Percentiles rank a stretch among this genome's conserved stretches.
These are phyloP conservation scores for Eulithis prunata DNA, from an alignment of 2,888 invertebrate species.

Conservation along the genomic window DNA sequence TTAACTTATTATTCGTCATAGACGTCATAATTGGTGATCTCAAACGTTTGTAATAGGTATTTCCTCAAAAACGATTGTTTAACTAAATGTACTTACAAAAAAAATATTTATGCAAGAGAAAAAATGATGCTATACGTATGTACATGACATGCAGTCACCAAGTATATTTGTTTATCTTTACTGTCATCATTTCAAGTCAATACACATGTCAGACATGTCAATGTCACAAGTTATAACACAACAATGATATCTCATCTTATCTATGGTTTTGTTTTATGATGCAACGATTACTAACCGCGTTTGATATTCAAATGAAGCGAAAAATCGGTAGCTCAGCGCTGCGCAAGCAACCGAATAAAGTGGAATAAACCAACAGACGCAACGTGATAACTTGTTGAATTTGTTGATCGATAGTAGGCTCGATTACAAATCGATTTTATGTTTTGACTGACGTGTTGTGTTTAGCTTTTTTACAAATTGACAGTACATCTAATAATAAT, in stretches of 20 bases:
- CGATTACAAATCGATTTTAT: slow-evolving; percentile 35
- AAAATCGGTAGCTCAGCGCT: slow-evolving; percentile 36
- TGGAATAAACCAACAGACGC: slow-evolving; percentile 2
- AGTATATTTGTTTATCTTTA: slow-evolving; percentile 3
- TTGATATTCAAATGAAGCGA: slow-evolving; percentile 62
- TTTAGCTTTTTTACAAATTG: slow-evolving; percentile 14
- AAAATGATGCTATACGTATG: no score
- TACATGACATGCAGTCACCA: no score
- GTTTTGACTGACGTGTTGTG: slow-evolving; percentile 24
- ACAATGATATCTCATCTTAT: slow-evolving; percentile 41
- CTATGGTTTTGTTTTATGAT: slow-evolving; percentile 46
- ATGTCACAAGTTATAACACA: slow-evolving; percentile 39
- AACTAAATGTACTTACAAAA: no score
- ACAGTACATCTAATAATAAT: not conserved
- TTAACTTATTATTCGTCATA: no score
- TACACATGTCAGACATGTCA: not conserved
- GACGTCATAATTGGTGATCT: no score
- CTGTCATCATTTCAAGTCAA: slow-evolving; percentile 10
- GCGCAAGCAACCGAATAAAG: slow-evolving; percentile 27
- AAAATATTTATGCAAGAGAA: no score
- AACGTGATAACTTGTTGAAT: slow-evolving; percentile 36
- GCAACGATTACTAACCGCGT: slow-evolving; percentile 55
- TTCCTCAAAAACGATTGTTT: no score
- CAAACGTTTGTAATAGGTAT: no score
- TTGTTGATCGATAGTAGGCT: slow-evolving; percentile 32